Base-by-base conservation (phyloP, 2,888 invertebrate genomes). In the Cerastis rubricosa region DNA sequence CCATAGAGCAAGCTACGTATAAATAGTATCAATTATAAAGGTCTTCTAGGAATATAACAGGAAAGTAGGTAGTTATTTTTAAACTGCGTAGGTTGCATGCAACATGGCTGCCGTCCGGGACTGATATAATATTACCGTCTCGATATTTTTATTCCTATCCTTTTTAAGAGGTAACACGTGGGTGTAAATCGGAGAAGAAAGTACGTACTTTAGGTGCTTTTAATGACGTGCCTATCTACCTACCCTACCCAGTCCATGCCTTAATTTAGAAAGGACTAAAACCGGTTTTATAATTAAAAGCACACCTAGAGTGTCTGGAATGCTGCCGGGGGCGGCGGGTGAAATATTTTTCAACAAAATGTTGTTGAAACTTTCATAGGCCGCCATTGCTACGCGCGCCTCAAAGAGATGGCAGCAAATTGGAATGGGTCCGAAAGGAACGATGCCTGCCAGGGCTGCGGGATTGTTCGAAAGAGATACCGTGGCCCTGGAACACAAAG, bases 251-350 rank as follows among this genome's bases (percentile, higher is more conserved):
- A 73, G 67, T 67, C 72, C 45, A 51, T 35, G 57, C 65, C 19
- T 72, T 74, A 73, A 84, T 83, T 84, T 76, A 70, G 57, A 69
- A 70, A 72, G 66, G 63, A 54, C 59, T 64, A 57, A 7, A 65
- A 22, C 61, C 47, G 11, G 51, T 67, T 74, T 85, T 84, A 64
- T 74, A 81, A 84, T 85, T 85, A 84, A 78, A 77, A 78, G 57
- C 40, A 81, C 70, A 78, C 66, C 68, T 66, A 81, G 45, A 57
- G 69, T 75, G 81, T 75, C 54, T 85, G 67, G 72, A 81, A 78
- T 72, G 78, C 67, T 75, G 61, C 29, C 29, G 43, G 59, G 29
- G 29, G 54, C 69, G 6, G 29, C 63, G 14, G 14, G 12, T 25
- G 49, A 59, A 73, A 78, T 72, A 81, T 78, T 78, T 74, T 83